Evolutionary conservation across 2,113 vertebrate genomes (phyloP).

Genomic region (Telmatochromis brachygnathus): DNA sequence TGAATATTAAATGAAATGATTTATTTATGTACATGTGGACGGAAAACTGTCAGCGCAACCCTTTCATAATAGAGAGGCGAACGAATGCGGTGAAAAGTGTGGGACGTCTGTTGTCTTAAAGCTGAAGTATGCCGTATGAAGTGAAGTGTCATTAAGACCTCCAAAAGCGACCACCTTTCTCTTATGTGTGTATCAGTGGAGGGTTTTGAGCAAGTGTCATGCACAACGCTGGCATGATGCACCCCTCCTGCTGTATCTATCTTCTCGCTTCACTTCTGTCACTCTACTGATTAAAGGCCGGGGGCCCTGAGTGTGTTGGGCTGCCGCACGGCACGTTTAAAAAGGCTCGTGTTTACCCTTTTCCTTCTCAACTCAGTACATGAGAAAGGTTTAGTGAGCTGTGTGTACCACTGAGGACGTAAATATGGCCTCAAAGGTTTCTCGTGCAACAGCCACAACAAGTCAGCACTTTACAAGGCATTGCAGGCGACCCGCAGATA

Average conservation of each 20-base stretch:
- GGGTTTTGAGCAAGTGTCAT: neutral
- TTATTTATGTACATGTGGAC: neutral
- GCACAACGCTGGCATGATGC: neutral
- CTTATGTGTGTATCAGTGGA: neutral
- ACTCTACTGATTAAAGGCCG: constrained; percentile 46
- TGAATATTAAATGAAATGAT: neutral
- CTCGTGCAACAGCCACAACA: neutral
- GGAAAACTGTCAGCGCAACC: neutral
- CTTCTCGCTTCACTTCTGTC: constrained; percentile 49
- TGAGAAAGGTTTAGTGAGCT: neutral
- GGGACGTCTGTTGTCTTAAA: neutral
- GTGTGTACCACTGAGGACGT: neutral
- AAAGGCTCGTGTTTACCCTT: constrained; percentile 28
- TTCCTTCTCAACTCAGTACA: constrained; percentile 26
- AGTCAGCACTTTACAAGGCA: neutral
- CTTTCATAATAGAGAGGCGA: neutral
- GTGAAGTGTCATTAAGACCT: neutral
- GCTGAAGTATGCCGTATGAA: neutral
- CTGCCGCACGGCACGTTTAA: constrained; percentile 37
- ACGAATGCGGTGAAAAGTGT: neutral
- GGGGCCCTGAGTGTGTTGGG: constrained; percentile 15
- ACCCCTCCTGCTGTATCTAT: constrained; percentile 26
- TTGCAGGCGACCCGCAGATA: neutral
- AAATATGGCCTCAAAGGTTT: constrained; percentile 14
- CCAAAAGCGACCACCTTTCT: neutral